These are phyloP conservation scores for Buathra laborator DNA, from an alignment of 2,888 invertebrate genomes.

Conservation along the genomic window DNA sequence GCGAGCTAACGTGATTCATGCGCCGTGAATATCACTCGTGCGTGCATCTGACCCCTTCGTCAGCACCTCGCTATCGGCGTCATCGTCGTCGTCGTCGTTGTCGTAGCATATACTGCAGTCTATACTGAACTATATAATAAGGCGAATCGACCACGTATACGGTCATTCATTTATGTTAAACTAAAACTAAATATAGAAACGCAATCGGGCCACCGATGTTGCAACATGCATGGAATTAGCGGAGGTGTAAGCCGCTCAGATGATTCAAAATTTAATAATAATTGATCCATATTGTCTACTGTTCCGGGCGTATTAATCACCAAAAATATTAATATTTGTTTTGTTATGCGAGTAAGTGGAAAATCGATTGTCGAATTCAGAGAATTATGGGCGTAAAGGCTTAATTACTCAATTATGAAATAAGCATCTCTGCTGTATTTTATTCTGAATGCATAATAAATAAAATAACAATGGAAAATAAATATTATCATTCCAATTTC, in stretches of 20 bases:
- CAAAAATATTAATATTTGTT: neutral
- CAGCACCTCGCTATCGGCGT: slow-evolving; percentile 1
- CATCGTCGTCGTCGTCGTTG: neutral
- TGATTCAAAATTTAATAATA: slow-evolving; percentile 7
- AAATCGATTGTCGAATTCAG: neutral
- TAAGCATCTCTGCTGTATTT: neutral
- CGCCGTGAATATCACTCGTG: slow-evolving; percentile 40
- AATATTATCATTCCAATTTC: neutral
- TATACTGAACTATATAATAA: neutral
- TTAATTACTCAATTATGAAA: neutral
- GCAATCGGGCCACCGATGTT: neutral
- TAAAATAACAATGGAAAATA: neutral
- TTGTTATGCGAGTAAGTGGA: neutral
- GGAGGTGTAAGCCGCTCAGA: too few relatives aligned
- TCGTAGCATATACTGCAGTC: neutral
- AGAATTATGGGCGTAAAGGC: neutral
- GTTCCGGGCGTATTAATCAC: neutral
- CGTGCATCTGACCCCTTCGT: slow-evolving; percentile 30
- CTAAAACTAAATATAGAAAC: slow-evolving; percentile 9
- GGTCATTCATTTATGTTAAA: slow-evolving; percentile 7
- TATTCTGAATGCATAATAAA: neutral
- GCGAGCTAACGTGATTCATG: slow-evolving; percentile 26
- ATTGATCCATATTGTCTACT: neutral
- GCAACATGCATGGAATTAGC: neutral
- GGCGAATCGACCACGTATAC: slow-evolving; percentile 24